Evolutionary conservation across 2,888 invertebrate species (phyloP).

Genomic region (Sinohyriopsis cumingii): DNA sequence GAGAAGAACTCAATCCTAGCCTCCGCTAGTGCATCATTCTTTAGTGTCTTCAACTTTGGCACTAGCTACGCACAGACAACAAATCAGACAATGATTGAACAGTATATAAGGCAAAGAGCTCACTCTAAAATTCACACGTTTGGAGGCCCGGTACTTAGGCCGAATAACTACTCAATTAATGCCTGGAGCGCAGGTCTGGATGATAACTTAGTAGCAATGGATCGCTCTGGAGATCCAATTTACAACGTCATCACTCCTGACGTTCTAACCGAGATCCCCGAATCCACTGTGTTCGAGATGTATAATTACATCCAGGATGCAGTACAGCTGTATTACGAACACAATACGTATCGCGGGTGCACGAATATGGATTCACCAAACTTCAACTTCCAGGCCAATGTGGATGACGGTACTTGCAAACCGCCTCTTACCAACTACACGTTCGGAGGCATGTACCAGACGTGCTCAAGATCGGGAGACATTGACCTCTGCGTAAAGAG

Average conservation of each 20-base stretch:
- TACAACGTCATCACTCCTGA: constrained; percentile 47
- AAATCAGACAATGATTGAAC: constrained; percentile 21
- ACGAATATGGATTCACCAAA: constrained; percentile 51
- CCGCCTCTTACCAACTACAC: constrained; percentile 50
- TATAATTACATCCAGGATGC: constrained; percentile 41
- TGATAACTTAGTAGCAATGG: constrained; percentile 55
- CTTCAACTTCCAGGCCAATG: constrained; percentile 57
- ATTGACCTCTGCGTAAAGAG: constrained; percentile 14
- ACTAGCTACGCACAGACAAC: constrained; percentile 26
- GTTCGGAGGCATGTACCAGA: constrained; percentile 61
- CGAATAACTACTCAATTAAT: constrained; percentile 47
- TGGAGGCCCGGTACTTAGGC: constrained; percentile 49
- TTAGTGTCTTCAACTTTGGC: constrained; percentile 34
- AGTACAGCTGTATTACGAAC: constrained; percentile 55
- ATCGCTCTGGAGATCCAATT: constrained; percentile 58
- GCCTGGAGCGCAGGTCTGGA: constrained; percentile 46
- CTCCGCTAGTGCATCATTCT: constrained; percentile 55
- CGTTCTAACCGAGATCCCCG: constrained; percentile 54
- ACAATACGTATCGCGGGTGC: constrained; percentile 58
- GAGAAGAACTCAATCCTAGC: constrained; percentile 35
- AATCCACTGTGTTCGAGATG: constrained; percentile 38
- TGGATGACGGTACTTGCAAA: constrained; percentile 57
- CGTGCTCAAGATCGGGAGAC: constrained; percentile 34
- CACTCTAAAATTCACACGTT: constrained; percentile 36
- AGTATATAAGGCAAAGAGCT: constrained; percentile 37